Conservation (phyloP, 2,113 vertebrate genomes). For the Oenanthe oenanthe region DNA sequence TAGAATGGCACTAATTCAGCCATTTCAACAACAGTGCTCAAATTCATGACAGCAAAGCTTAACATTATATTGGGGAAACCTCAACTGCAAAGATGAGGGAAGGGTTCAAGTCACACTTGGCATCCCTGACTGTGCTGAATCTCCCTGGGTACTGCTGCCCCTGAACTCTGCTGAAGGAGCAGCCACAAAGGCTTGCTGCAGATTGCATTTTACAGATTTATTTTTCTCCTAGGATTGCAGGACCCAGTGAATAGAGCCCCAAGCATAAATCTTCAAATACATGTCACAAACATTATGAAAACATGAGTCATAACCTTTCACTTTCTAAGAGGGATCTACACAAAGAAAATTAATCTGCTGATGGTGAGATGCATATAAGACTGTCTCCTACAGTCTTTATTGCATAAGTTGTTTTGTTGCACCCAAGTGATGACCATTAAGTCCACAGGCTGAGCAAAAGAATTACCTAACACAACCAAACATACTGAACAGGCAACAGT, state of each 20-base stretch:
- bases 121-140: rapidly evolving
- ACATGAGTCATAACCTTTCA: conserved; percentile 9
- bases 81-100: neutral
- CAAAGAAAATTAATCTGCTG: neutral
- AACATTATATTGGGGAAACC: neutral
- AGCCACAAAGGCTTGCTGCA: neutral
- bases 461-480: neutral
- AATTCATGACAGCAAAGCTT: neutral
- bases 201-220: neutral
- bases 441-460: neutral
- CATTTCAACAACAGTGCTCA: neutral
- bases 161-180: neutral
- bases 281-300: conserved; percentile 17
- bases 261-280: conserved; percentile 8
- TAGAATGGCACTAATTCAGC: neutral
- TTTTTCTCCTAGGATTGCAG: neutral
- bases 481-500: neutral
- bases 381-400: neutral
- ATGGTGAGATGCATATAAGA: neutral
- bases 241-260: neutral
- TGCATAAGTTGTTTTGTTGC: neutral
- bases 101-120: neutral
- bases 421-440: neutral
- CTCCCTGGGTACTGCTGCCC: neutral
- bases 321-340: neutral